Evolutionary conservation across 2,797 vertebrate genomes (phyloP).

Genomic region (Anabacerthia variegaticeps): DNA sequence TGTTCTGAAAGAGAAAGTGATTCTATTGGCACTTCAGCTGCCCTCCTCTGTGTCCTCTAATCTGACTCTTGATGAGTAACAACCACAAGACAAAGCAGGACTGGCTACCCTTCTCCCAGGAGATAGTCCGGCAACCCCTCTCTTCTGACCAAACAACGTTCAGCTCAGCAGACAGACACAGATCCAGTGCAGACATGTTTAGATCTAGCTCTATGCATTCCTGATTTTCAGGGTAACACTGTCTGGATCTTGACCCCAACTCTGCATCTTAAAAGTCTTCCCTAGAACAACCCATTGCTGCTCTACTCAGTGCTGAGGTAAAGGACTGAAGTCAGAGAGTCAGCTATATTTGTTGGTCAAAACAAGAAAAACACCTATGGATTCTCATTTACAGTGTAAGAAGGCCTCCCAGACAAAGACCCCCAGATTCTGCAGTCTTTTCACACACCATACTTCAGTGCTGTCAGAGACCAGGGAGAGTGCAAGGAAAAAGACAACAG

Average conservation of each 20-base stretch:
- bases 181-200: not conserved
- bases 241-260: not conserved
- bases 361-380: not conserved
- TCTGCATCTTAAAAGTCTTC: not conserved
- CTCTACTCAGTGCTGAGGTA: not conserved
- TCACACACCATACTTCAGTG: not conserved
- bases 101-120: not conserved
- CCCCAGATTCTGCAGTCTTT: not conserved
- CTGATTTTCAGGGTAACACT: not conserved
- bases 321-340: not conserved
- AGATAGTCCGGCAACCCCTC: not conserved
- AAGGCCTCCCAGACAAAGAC: not conserved
- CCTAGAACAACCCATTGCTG: not conserved
- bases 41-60: not conserved
- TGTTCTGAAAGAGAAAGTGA: slow-evolving; percentile 74
- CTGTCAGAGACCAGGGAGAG: not conserved
- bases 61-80: not conserved
- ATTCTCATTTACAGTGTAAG: not conserved
- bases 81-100: not conserved
- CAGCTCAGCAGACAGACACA: not conserved
- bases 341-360: not conserved
- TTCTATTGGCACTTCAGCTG: not conserved
- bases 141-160: not conserved
- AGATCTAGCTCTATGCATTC: not conserved
- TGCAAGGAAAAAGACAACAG: not conserved